Evolutionary conservation across 2,888 invertebrate species (phyloP).

Genomic region (Sericinus montela): DNA sequence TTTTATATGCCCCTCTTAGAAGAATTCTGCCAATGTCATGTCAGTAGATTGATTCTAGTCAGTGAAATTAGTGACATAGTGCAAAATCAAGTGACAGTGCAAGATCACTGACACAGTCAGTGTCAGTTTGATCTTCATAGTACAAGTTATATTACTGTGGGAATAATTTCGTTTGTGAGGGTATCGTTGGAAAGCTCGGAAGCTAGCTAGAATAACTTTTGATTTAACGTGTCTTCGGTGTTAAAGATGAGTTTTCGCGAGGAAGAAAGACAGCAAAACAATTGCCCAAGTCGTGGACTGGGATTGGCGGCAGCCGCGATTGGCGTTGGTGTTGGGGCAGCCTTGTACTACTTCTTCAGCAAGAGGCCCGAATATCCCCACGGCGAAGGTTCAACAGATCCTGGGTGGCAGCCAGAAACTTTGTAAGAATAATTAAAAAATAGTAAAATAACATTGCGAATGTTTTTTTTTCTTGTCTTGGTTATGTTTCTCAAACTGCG

Average conservation of each 20-base stretch:
- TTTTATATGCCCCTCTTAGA: too few species aligned
- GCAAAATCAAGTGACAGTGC: too few species aligned
- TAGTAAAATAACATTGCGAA: too few species aligned
- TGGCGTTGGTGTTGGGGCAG: slow-evolving; percentile 67
- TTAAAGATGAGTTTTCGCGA: slow-evolving; percentile 56
- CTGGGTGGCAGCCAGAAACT: slow-evolving; percentile 38
- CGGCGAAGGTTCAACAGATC: slow-evolving; percentile 47
- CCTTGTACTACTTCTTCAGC: slow-evolving; percentile 64
- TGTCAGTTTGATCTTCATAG: not conserved
- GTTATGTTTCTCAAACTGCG: too few species aligned
- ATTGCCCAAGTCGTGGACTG: slow-evolving; percentile 54
- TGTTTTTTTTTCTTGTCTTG: too few species aligned
- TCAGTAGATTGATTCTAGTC: too few species aligned
- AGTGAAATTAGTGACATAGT: too few species aligned
- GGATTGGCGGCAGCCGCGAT: slow-evolving; percentile 64
- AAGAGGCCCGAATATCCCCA: slow-evolving; percentile 51
- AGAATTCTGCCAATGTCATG: too few species aligned
- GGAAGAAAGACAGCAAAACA: slow-evolving; percentile 51
- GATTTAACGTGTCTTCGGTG: not conserved
- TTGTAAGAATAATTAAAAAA: slow-evolving; percentile 24
- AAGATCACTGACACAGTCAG: too few species aligned
- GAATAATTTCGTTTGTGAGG: slow-evolving; percentile 13
- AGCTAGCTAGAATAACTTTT: not conserved
- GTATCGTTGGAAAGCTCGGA: too few species aligned
- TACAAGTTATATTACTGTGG: not conserved